Conservation (phyloP, 2,888 invertebrate species). For the Sceliomorpha sp. region DNA sequence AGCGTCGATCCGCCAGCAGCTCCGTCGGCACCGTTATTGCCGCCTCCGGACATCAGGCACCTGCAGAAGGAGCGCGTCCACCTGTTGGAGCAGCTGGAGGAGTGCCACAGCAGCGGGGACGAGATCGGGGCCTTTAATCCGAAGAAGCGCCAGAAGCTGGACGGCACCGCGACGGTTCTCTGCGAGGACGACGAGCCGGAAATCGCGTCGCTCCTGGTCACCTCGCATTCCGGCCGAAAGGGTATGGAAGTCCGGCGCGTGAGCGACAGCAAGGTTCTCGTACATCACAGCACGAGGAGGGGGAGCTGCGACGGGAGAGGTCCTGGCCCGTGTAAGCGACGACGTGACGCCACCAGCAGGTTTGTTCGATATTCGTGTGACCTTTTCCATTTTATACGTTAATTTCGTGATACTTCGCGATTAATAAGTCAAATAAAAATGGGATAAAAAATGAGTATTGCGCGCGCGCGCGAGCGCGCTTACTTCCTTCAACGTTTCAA, state of each 20-base stretch:
- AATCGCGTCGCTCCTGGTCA: constrained; percentile 76
- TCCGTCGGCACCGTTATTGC: constrained; percentile 73
- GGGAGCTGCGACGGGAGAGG: constrained; percentile 75
- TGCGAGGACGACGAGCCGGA: constrained; percentile 77
- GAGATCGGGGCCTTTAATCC: constrained; percentile 83
- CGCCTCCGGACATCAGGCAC: constrained; percentile 84
- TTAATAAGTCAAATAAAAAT: no score
- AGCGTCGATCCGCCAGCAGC: constrained; percentile 52
- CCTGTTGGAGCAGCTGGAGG: constrained; percentile 86
- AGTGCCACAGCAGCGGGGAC: constrained; percentile 87
- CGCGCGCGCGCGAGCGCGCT: no score
- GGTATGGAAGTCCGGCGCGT: constrained; percentile 77
- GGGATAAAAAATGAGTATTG: no score
- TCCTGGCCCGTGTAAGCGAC: constrained; percentile 75
- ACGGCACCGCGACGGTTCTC: constrained; percentile 78
- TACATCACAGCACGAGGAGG: constrained; percentile 71
- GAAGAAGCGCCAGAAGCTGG: constrained; percentile 85
- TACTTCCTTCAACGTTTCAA: no score
- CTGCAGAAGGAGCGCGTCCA: constrained; percentile 87
- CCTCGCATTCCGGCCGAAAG: constrained; percentile 76
- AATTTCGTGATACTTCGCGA: no score
- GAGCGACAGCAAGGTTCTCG: constrained; percentile 75
- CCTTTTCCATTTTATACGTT: no score
- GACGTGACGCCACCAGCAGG: constrained; percentile 71
- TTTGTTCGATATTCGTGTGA: no score